These are phyloP conservation scores for Lepidurus arcticus DNA, from an alignment of 1,140 invertebrate genomes.

Conservation along the genomic window DNA sequence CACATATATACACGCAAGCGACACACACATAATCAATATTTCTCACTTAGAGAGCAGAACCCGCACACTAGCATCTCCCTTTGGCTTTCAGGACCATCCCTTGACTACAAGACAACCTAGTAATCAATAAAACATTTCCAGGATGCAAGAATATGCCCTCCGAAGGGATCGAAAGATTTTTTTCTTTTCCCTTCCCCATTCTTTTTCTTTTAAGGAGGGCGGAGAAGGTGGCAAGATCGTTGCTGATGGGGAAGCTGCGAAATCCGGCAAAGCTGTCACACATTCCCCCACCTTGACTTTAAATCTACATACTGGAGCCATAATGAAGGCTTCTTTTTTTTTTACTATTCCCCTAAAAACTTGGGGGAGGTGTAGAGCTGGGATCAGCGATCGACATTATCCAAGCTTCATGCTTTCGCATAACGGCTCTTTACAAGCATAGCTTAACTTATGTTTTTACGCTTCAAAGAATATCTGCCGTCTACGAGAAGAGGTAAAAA, in stretches of 20 bases:
- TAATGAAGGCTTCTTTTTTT: constrained; percentile 11
- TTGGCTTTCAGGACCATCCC: background rate
- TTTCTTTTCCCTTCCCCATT: background rate
- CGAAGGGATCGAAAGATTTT: background rate
- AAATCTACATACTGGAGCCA: constrained; percentile 2
- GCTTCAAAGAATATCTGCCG: background rate
- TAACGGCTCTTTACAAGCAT: background rate
- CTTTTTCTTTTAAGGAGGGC: background rate
- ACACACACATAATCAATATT: constrained; percentile 11
- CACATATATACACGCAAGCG: constrained; percentile 4
- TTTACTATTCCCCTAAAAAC: background rate
- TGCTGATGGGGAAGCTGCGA: background rate
- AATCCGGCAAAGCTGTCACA: constrained; percentile 8
- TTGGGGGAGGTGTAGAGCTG: background rate
- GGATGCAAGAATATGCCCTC: background rate
- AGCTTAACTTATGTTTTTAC: constrained; percentile 7
- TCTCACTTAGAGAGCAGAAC: constrained; percentile 10
- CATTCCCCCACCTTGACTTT: constrained; percentile 6
- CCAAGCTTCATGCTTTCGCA: background rate
- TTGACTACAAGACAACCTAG: constrained; percentile 19
- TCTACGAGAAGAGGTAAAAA: background rate
- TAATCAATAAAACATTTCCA: constrained; percentile 16
- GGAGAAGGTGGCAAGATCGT: background rate
- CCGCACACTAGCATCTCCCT: constrained; percentile 1
- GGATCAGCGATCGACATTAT: constrained; percentile 10